Percentiles rank a stretch among this genome's conserved stretches.
Conservation (phyloP, 2,113 vertebrate species). For the Oplegnathus fasciatus region DNA sequence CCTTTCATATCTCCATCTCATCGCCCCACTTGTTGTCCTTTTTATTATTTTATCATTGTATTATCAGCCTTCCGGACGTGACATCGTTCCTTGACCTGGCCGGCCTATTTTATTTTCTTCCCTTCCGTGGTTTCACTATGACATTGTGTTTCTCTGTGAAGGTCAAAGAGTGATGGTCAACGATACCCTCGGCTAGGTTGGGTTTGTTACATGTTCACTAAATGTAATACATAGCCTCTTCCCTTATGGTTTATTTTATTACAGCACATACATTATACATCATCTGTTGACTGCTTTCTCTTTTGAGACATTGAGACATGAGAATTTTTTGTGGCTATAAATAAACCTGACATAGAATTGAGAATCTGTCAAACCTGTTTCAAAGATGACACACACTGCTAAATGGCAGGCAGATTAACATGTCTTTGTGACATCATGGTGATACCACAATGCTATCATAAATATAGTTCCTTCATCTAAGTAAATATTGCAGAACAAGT, state of each 20-base stretch:
- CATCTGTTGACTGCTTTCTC: not conserved
- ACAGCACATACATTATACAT: not conserved
- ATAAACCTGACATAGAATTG: not conserved
- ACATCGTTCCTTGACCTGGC: not conserved
- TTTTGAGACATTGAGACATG: not conserved
- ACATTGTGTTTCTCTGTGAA: not conserved
- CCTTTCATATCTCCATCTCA: not conserved
- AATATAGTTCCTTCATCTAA: not conserved
- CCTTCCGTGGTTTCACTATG: not conserved
- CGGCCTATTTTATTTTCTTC: not conserved
- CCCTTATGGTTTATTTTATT: not conserved
- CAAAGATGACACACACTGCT: not conserved
- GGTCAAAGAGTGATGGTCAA: not conserved
- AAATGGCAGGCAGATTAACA: not conserved
- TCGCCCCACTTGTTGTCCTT: not conserved
- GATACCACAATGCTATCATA: not conserved
- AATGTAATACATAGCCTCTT: not conserved
- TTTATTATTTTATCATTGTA: not conserved
- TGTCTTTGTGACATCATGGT: not conserved
- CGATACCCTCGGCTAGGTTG: not conserved
- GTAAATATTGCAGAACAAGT: not conserved
- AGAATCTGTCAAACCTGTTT: constrained; percentile 6
- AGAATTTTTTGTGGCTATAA: not conserved
- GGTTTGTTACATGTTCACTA: not conserved
- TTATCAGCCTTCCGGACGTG: not conserved